Base-by-base conservation (phyloP, 2,797 vertebrate species). In the Dermochelys coriacea region DNA sequence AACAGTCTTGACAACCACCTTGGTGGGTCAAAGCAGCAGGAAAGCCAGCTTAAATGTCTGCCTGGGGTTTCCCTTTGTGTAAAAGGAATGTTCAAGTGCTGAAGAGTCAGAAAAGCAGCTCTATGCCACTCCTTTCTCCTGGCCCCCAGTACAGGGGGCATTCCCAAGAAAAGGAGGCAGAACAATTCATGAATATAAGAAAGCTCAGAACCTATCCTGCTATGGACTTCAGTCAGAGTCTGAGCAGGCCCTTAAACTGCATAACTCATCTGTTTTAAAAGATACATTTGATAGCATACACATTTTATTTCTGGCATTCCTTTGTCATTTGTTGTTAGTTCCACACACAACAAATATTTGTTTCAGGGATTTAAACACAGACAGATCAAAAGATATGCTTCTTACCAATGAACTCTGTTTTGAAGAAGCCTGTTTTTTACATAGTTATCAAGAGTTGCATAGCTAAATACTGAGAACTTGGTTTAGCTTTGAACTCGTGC, bases 391-490 rank as follows among this genome's bases (percentile, higher is more conserved):
- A 82, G 11, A 68, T 4, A 8, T 57, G 15, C 64, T 89, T 29
- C 49, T 85, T 54, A 4, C 31, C 16, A 41, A 7, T 74, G 27
- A 49, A n/a, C 68, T 87, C 23, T 64, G 68, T 89, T 91, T 80
- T 90, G 51, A 84, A 88, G 81, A 85, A 94, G 29, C 4, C n/a
- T 78, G 55, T 6, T 27, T 83, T 64, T 80, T 29, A 14, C 45
- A 12, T 45, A 80, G 6, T 93, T 92, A 86, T 4, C 5, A 84
- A 88, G 49, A 74, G 54, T 37, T 84, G 3, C 64, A 23, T 88
- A 52, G 89, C 47, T 71, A 68, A 92, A 77, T 21, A 4, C 57
- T 95, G 92, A 88, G 77, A 85, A 84, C 21, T 87, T 90, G 9
- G 1, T 52, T 86, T 93, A 68, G 92, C 50, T 61, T 94, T 88